These are phyloP conservation scores for Epinephelus malabaricus DNA, from an alignment of 2,797 vertebrate species.

Conservation along the genomic window DNA sequence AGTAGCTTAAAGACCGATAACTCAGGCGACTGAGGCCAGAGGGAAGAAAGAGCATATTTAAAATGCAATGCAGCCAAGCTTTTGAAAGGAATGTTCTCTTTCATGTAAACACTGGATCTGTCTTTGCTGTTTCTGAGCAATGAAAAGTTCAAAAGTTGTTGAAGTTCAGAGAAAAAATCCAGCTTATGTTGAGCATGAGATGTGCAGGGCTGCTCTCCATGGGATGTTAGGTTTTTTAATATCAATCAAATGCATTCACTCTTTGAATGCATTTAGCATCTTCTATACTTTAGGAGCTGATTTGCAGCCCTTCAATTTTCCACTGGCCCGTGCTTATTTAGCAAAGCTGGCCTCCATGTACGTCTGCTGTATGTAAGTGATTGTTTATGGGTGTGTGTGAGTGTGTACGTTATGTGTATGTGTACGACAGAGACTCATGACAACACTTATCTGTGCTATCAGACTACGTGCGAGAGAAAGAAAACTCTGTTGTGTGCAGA, in stretches of 20 bases:
- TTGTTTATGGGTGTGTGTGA: background rate
- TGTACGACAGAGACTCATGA: constrained; percentile 15
- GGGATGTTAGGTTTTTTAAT: background rate
- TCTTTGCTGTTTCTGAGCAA: constrained; percentile 15
- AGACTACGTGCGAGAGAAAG: constrained; percentile 15
- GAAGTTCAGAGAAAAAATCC: background rate
- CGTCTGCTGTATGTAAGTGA: constrained; percentile 6
- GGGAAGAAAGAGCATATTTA: constrained; percentile 47
- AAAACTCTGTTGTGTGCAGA: constrained; percentile 13
- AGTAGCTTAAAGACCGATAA: constrained; percentile 67
- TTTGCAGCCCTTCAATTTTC: constrained; percentile 1
- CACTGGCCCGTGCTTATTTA: background rate
- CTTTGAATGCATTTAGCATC: constrained; percentile 20
- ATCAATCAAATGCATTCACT: background rate
- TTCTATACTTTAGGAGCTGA: constrained; percentile 11
- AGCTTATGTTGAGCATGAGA: background rate
- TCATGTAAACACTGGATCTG: constrained; percentile 37
- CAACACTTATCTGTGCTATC: constrained; percentile 23
- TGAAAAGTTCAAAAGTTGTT: constrained; percentile 13
- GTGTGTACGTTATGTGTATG: constrained; percentile 17
- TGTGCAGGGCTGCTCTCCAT: background rate
- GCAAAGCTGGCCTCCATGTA: constrained; percentile 3
- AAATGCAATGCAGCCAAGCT: constrained; percentile 29
- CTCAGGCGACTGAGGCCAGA: constrained; percentile 54
- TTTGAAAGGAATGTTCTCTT: constrained; percentile 45